Evolutionary conservation across 2,113 vertebrate genomes (phyloP).

Genomic region (Poicephalus gulielmi): DNA sequence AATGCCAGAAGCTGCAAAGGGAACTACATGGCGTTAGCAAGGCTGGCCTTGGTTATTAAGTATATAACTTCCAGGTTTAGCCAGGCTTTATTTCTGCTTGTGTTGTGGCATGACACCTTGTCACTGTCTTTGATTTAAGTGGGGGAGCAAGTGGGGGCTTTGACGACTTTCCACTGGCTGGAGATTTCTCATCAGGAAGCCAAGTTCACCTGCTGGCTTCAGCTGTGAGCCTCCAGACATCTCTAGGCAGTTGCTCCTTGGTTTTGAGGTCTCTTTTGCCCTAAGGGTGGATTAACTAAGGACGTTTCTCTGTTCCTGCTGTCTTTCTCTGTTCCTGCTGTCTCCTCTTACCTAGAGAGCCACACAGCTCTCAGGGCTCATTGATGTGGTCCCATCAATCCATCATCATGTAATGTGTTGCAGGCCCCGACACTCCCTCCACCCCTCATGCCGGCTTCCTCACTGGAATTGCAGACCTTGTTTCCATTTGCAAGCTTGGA

Average conservation of each 20-base stretch:
- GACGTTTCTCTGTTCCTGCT: background rate
- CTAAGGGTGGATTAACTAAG: background rate
- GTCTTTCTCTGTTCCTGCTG: background rate
- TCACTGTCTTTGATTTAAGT: background rate
- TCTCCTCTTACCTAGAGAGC: background rate
- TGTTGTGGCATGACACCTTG: background rate
- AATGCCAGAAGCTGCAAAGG: background rate
- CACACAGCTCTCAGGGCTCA: background rate
- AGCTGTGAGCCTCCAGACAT: background rate
- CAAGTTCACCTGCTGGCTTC: background rate
- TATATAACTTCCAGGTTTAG: background rate
- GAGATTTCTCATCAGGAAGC: background rate
- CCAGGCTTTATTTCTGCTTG: background rate
- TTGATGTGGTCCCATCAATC: conserved; percentile 52
- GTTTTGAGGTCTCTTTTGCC: background rate
- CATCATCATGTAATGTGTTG: background rate
- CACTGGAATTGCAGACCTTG: conserved; percentile 10
- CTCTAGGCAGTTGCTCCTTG: background rate
- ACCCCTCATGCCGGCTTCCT: background rate
- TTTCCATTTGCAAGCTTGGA: conserved; percentile 49
- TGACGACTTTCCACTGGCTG: background rate
- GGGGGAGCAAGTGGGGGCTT: background rate
- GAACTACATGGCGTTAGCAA: background rate
- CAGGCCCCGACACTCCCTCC: background rate
- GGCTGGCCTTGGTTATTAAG: background rate